phyloP scores from a whole-genome alignment of 92 coral and sea anemone genomes.

The Actinernus sp. region DNA sequence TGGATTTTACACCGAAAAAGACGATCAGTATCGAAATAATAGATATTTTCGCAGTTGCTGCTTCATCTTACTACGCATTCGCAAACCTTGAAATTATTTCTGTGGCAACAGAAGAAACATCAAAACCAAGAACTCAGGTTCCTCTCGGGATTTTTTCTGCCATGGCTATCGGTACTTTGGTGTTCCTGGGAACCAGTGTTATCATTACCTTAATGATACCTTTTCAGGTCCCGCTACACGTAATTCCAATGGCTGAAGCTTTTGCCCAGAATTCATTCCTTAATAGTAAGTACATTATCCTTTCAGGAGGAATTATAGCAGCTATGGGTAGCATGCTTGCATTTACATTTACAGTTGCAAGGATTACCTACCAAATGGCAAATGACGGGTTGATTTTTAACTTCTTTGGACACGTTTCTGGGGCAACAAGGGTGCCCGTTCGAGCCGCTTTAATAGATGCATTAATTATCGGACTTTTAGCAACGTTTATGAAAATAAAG shows the following conservation, averaged over 20 bases:
- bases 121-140: conserved; percentile 8
- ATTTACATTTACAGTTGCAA: conserved; percentile 10
- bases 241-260: conserved; percentile 12
- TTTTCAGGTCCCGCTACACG: neutral
- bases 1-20: neutral
- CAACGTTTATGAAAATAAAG: conserved; percentile 22
- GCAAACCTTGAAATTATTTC: conserved; percentile 27
- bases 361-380: conserved; percentile 47
- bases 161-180: conserved; percentile 5
- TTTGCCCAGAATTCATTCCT: conserved; percentile 1
- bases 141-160: conserved; percentile 8
- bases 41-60: conserved; percentile 30
- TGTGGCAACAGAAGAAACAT: conserved; percentile 24
- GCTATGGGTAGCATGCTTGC: conserved; percentile 13
- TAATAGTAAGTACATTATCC: neutral
- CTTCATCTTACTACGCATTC: conserved; percentile 18
- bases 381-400: conserved; percentile 46
- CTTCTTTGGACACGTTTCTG: conserved; percentile 7
- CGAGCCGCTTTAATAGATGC: conserved; percentile 11
- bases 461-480: conserved; percentile 21
- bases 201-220: conserved; percentile 20
- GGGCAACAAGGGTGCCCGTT: neutral
- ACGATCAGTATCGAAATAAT: conserved; percentile 10
- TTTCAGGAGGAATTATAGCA: conserved; percentile 19
- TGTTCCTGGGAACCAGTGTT: conserved; percentile 8